These are phyloP conservation scores for Sebastes melanostomus DNA, from an alignment of 2,797 vertebrate species.

Conservation along the genomic window DNA sequence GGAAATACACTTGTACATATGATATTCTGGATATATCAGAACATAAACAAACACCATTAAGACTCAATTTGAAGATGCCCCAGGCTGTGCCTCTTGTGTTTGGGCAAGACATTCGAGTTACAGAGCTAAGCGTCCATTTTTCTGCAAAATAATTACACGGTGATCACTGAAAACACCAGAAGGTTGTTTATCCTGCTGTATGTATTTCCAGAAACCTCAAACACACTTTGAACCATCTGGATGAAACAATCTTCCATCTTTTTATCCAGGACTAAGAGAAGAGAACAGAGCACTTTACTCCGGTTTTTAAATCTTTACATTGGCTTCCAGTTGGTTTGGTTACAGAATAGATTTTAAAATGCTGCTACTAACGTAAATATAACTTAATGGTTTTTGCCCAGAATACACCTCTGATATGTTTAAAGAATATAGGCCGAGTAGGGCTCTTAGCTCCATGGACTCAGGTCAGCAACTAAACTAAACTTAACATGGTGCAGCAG, in stretches of 20 bases:
- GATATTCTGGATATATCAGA: not conserved
- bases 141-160: not conserved
- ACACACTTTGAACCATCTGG: not conserved
- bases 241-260: not conserved
- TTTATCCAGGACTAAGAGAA: not conserved
- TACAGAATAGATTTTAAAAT: not conserved
- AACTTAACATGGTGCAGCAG: not conserved
- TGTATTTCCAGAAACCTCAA: not conserved
- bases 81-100: not conserved
- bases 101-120: not conserved
- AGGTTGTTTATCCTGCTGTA: not conserved
- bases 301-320: not conserved
- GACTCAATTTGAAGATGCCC: not conserved
- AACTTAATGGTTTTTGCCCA: not conserved
- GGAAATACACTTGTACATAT: not conserved
- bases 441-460: not conserved
- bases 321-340: no score
- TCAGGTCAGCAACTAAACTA: not conserved
- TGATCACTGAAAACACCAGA: not conserved
- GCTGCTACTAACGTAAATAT: not conserved
- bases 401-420: not conserved
- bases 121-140: not conserved
- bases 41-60: not conserved
- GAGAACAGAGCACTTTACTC: not conserved
- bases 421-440: not conserved